These are phyloP conservation scores for Leptodactylus fuscus DNA, from an alignment of 2,113 vertebrate genomes.

Conservation along the genomic window DNA sequence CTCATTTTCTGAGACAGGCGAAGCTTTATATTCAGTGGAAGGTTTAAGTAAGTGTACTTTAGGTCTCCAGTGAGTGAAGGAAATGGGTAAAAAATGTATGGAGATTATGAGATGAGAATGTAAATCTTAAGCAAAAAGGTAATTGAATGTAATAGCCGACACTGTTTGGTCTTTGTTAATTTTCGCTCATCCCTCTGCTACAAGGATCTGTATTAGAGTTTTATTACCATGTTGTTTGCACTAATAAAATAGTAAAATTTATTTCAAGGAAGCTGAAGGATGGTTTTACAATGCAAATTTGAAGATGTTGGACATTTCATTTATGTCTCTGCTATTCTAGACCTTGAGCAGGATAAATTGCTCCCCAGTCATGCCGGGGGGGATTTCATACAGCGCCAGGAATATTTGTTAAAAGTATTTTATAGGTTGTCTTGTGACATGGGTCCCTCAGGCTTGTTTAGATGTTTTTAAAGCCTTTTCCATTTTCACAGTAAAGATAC, in stretches of 20 bases:
- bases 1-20: conserved; percentile 14
- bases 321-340: conserved; percentile 82
- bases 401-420: conserved; percentile 54
- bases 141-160: conserved; percentile 89
- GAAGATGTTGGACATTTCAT: conserved; percentile 88
- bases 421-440: conserved; percentile 44
- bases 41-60: conserved; percentile 32
- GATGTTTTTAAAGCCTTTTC: conserved; percentile 15
- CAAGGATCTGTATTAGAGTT: conserved; percentile 87
- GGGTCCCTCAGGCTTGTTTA: conserved; percentile 30
- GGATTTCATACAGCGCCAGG: conserved; percentile 23
- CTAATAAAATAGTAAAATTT: conserved; percentile 91
- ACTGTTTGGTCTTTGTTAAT: conserved; percentile 85
- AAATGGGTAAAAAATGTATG: conserved; percentile 74
- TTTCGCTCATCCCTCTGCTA: conserved; percentile 87
- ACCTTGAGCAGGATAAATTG: conserved; percentile 83
- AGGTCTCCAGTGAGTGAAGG: conserved; percentile 40
- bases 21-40: conserved; percentile 20
- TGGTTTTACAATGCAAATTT: conserved; percentile 89
- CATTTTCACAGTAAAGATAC: conserved; percentile 11
- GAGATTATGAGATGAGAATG: conserved; percentile 85
- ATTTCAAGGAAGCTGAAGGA: conserved; percentile 88
- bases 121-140: conserved; percentile 89
- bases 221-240: conserved; percentile 89
- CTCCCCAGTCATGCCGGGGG: conserved; percentile 61